A percentile compares a stretch with the other conserved stretches of the same genome.
phyloP scores from a whole-genome alignment of 2,113 vertebrate genomes.

The Alectura lathami region DNA sequence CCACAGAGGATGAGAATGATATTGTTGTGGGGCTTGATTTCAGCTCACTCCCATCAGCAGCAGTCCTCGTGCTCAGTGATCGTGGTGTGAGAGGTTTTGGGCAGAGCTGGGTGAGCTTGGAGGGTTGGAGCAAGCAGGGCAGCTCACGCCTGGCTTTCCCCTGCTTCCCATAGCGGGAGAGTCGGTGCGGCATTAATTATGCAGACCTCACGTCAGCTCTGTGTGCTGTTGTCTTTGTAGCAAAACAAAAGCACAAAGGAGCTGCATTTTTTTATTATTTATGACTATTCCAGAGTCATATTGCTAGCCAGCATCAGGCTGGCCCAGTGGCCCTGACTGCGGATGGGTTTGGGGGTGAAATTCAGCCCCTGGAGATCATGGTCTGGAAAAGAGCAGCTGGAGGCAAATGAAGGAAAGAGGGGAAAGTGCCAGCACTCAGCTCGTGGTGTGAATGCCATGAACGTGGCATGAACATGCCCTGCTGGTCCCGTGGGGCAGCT shows the following conservation, averaged over 20 bases:
- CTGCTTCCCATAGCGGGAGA: not conserved
- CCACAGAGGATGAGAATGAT: conserved; percentile 8
- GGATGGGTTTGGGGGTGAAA: not conserved
- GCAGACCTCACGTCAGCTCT: not conserved
- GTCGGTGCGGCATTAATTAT: not conserved
- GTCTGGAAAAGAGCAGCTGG: not conserved
- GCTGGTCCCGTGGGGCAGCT: not conserved
- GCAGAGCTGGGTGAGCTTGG: not conserved
- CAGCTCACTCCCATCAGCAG: not conserved
- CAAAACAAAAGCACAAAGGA: not conserved
- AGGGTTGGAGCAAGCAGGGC: accelerated
- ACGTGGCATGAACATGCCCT: not conserved
- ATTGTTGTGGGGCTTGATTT: not conserved
- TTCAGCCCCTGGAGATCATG: not conserved
- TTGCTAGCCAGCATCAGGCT: not conserved
- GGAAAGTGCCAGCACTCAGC: not conserved
- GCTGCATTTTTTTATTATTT: not conserved
- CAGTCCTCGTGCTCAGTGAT: not conserved
- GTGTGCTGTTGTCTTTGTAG: not conserved
- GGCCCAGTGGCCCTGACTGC: accelerated
- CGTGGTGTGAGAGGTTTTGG: not conserved
- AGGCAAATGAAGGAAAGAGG: not conserved
- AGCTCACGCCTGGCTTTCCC: accelerated
- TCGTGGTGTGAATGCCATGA: not conserved
- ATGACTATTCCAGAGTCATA: not conserved